Percentiles rank a stretch among this genome's conserved stretches.
These are phyloP conservation scores for Temnopleurus reevesii DNA, from an alignment of 53 echinoderm and acorn worm genomes.

Conservation along the genomic window DNA sequence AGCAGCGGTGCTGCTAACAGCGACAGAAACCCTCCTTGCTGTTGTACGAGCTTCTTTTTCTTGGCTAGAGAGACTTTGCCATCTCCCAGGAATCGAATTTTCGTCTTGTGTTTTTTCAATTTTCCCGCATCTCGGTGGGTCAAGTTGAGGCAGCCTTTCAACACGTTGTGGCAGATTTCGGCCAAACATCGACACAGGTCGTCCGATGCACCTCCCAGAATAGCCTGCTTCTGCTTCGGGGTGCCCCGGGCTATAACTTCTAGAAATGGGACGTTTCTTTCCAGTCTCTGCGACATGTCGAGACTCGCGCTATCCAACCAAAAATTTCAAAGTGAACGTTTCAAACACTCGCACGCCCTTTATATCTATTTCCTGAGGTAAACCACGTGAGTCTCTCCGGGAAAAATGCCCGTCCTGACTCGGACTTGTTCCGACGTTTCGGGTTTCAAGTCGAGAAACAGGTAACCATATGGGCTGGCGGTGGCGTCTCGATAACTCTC, in stretches of 20 bases:
- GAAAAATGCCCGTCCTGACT: not conserved
- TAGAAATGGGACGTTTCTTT: slow-evolving; percentile 63
- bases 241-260: slow-evolving; percentile 69
- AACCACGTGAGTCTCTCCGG: not conserved
- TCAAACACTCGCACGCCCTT: not conserved
- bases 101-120: slow-evolving; percentile 54
- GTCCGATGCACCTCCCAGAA: slow-evolving; percentile 63
- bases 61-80: slow-evolving; percentile 7
- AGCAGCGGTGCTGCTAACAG: slow-evolving; percentile 57
- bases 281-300: not conserved
- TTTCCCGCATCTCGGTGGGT: slow-evolving; percentile 55
- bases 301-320: not conserved
- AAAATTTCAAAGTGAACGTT: not conserved
- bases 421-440: not conserved
- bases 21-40: slow-evolving; percentile 69
- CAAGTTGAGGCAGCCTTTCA: slow-evolving; percentile 65
- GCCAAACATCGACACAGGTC: slow-evolving; percentile 62
- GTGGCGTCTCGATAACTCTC: not conserved
- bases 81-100: slow-evolving; percentile 50
- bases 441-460: not conserved
- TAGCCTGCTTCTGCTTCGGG: slow-evolving; percentile 60
- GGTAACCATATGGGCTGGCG: not conserved
- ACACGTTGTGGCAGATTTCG: slow-evolving; percentile 56
- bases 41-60: slow-evolving; percentile 62
- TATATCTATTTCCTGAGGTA: not conserved